Evolutionary conservation across 2,113 vertebrate genomes (phyloP).

Genomic region (Xiphophorus maculatus): DNA sequence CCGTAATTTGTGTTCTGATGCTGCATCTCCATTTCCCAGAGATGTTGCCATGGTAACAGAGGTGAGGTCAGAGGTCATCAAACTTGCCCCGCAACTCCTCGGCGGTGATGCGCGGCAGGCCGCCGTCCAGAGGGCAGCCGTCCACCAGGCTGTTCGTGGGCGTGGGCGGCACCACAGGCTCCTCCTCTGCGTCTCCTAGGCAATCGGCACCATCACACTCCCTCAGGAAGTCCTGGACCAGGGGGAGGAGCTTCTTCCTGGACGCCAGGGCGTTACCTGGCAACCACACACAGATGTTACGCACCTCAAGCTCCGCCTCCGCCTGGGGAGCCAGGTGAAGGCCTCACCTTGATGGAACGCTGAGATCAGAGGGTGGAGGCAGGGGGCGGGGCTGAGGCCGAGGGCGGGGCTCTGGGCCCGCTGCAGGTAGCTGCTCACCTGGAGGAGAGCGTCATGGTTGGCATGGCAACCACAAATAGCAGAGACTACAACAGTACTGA

Average conservation of each 20-base stretch:
- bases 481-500: too few relatives aligned
- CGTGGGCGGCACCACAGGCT: constrained; percentile 83
- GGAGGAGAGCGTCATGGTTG: background rate
- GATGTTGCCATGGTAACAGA: background rate
- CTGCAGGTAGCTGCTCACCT: constrained; percentile 87
- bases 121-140: constrained; percentile 89
- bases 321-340: background rate
- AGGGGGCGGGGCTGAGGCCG: constrained; percentile 75
- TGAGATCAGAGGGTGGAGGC: constrained; percentile 73
- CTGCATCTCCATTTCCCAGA: background rate
- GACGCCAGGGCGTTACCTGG: constrained; percentile 82
- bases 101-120: constrained; percentile 83
- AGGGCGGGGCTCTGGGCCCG: constrained; percentile 76
- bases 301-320: background rate
- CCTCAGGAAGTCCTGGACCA: constrained; percentile 83
- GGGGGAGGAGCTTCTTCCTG: constrained; percentile 90
- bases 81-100: constrained; percentile 87
- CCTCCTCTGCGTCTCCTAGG: constrained; percentile 55
- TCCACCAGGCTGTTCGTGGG: constrained; percentile 98
- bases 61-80: constrained; percentile 8
- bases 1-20: background rate
- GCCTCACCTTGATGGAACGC: constrained; percentile 84
- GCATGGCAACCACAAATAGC: background rate
- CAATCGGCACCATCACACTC: constrained; percentile 43
- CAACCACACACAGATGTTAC: background rate